These are phyloP conservation scores for Elegia similella DNA, from an alignment of 2,888 invertebrate species.

Conservation along the genomic window DNA sequence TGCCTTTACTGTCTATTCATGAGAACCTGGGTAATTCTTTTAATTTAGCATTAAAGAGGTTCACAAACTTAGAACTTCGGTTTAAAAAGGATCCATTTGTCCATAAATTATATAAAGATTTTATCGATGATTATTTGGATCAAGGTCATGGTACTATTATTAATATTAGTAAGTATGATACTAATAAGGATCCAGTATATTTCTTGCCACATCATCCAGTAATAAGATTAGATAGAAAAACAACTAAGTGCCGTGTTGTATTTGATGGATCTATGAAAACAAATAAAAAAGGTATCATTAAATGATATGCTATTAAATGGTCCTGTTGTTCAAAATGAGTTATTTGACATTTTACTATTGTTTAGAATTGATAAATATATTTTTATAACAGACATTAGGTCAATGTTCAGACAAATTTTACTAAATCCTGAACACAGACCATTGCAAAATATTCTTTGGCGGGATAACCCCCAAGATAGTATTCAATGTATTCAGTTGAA, in stretches of 20 bases:
- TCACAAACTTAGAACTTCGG: too few relatives aligned
- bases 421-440: neutral
- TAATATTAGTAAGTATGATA: slow-evolving; percentile 16
- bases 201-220: slow-evolving; percentile 35
- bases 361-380: slow-evolving; percentile 26
- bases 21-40: too few relatives aligned
- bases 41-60: neutral
- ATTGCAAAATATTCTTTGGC: slow-evolving; percentile 24
- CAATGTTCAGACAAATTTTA: slow-evolving; percentile 25
- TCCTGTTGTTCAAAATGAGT: slow-evolving; percentile 25
- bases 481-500: slow-evolving; percentile 22
- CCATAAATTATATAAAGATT: slow-evolving; percentile 19
- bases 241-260: slow-evolving; percentile 32
- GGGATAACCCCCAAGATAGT: slow-evolving; percentile 20
- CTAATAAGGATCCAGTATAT: slow-evolving; percentile 20
- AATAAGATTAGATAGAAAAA: slow-evolving; percentile 25
- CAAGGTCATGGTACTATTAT: slow-evolving; percentile 17
- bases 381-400: slow-evolving; percentile 25
- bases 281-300: slow-evolving; percentile 16
- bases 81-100: neutral
- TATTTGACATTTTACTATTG: slow-evolving; percentile 26
- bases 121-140: slow-evolving; percentile 21
- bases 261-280: slow-evolving; percentile 30
- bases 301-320: slow-evolving; percentile 28
- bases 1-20: too few relatives aligned